phyloP scores from a whole-genome alignment of 2,888 invertebrate species.

The Baccha elongata region DNA sequence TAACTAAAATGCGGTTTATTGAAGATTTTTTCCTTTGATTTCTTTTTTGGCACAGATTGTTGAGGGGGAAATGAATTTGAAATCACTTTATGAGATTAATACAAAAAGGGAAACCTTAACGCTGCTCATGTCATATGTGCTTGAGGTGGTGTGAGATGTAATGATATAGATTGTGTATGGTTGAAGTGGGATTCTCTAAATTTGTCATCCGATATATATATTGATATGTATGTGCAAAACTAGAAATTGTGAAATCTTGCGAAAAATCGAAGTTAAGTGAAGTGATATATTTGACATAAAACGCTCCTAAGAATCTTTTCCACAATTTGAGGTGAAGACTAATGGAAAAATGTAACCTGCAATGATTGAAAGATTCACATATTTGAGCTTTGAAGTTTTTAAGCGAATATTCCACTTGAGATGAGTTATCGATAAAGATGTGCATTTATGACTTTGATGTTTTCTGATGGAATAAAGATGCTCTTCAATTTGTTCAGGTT shows the following conservation, averaged over 20 bases:
- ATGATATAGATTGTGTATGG: neutral
- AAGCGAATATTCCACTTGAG: too few relatives aligned
- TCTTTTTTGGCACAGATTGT: slow-evolving; percentile 30
- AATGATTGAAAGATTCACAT: neutral
- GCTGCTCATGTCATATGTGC: neutral
- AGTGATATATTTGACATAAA: slow-evolving; percentile 19
- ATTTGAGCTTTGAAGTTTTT: too few relatives aligned
- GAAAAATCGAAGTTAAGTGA: slow-evolving; percentile 21
- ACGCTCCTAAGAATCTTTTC: neutral
- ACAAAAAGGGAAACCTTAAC: slow-evolving; percentile 30
- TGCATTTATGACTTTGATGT: too few relatives aligned
- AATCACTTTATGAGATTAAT: slow-evolving; percentile 59
- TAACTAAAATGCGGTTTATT: slow-evolving; percentile 20
- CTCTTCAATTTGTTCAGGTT: too few relatives aligned
- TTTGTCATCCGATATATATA: slow-evolving; percentile 2
- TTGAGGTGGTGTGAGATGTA: neutral
- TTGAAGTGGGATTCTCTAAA: slow-evolving; percentile 2
- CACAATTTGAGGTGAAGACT: neutral
- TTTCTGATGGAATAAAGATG: too few relatives aligned
- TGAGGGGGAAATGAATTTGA: slow-evolving; percentile 55
- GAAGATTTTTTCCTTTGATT: slow-evolving; percentile 6
- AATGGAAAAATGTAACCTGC: neutral
- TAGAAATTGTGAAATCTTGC: slow-evolving; percentile 33
- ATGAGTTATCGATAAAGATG: too few relatives aligned
- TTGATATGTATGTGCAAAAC: neutral